phyloP scores from a whole-genome alignment of 53 echinoderm and acorn worm species.

The Henricia sp. region DNA sequence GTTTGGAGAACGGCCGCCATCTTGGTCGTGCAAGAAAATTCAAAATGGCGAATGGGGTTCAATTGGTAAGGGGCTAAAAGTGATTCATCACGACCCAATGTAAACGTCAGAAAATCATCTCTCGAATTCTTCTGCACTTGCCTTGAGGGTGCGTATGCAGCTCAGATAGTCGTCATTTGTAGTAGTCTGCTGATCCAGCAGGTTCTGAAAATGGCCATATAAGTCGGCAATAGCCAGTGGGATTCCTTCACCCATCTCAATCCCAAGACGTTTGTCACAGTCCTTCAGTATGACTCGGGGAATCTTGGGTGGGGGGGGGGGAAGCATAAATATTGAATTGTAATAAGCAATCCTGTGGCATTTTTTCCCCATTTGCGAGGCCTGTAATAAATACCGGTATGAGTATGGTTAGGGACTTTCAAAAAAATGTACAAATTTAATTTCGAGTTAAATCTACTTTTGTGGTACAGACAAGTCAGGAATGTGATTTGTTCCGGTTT shows the following conservation, averaged over 20 bases:
- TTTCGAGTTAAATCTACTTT: background rate
- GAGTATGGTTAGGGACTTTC: background rate
- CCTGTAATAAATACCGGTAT: background rate
- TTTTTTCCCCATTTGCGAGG: background rate
- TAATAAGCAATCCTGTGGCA: background rate
- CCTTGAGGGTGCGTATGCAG: slow-evolving; percentile 56
- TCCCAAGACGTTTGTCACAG: slow-evolving; percentile 78
- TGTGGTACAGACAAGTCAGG: background rate
- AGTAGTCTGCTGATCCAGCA: slow-evolving; percentile 19
- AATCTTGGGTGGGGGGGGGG: slow-evolving; percentile 42
- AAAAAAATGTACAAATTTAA: background rate
- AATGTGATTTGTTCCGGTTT: too few species aligned
- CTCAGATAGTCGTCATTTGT: slow-evolving; percentile 22
- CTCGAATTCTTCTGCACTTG: slow-evolving; percentile 2
- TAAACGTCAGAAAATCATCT: too few species aligned
- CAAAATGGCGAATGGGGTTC: too few species aligned
- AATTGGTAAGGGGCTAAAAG: too few species aligned
- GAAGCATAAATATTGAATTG: background rate
- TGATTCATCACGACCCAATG: too few species aligned
- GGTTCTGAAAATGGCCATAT: background rate
- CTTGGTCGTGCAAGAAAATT: too few species aligned
- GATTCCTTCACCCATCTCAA: slow-evolving; percentile 49
- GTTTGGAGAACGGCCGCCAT: too few species aligned
- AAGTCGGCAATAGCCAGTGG: slow-evolving; percentile 31
- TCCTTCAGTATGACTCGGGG: slow-evolving; percentile 69